Conservation (phyloP, 2,797 vertebrate genomes). For the Myotis planiceps region DNA sequence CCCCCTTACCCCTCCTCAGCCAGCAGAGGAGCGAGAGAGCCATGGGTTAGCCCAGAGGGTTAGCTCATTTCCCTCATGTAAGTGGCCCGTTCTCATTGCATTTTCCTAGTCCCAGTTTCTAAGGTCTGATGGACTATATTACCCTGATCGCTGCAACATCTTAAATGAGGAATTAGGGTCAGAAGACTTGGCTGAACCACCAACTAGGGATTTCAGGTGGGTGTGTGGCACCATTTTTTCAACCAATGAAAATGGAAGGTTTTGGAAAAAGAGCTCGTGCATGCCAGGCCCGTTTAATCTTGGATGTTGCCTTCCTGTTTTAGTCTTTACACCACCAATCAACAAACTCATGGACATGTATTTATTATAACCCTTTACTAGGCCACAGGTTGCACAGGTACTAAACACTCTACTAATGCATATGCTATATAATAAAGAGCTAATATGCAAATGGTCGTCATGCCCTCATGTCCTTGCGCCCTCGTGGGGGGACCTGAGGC, state of each 20-base stretch:
- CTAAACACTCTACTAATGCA: background rate
- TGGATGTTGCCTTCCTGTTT: background rate
- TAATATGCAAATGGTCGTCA: too few species aligned
- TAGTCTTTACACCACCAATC: background rate
- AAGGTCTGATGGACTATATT: background rate
- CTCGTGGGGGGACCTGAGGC: too few species aligned
- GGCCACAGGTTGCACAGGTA: background rate
- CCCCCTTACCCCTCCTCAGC: background rate
- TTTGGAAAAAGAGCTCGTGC: background rate
- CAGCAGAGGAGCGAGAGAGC: background rate
- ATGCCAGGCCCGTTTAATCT: background rate
- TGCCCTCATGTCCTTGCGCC: too few species aligned
- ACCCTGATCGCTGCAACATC: background rate
- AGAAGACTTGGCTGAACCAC: too few species aligned
- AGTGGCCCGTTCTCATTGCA: background rate
- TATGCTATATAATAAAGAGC: too few species aligned
- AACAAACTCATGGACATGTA: background rate
- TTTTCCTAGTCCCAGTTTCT: background rate
- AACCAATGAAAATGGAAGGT: background rate
- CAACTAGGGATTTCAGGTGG: too few species aligned
- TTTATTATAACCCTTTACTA: background rate
- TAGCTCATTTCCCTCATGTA: background rate
- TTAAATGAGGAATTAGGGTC: background rate
- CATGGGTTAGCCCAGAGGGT: background rate
- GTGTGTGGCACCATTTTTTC: background rate